Conservation (phyloP, 2,797 vertebrate species). For the Melanotaenia parkinsoni region DNA sequence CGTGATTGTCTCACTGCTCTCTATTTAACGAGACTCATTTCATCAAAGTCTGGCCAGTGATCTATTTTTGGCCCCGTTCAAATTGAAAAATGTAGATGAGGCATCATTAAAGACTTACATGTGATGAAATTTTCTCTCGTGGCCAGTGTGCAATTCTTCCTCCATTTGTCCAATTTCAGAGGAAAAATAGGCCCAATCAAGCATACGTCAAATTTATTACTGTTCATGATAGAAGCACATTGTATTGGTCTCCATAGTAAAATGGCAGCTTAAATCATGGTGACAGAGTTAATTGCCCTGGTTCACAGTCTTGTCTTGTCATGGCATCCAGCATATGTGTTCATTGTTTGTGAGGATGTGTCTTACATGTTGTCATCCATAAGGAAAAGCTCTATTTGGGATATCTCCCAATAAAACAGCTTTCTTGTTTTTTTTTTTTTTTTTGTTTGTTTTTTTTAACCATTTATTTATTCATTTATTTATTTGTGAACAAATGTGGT, state of each 20-base stretch:
- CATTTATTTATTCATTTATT: background rate
- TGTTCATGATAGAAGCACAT: slow-evolving; percentile 31
- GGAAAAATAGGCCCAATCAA: slow-evolving; percentile 63
- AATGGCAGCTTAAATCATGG: slow-evolving; percentile 52
- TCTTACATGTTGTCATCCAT: background rate
- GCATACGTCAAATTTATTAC: slow-evolving; percentile 63
- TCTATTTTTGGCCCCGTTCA: slow-evolving; percentile 68
- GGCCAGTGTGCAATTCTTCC: slow-evolving; percentile 55
- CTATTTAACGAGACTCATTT: slow-evolving; percentile 55
- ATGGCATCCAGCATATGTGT: background rate
- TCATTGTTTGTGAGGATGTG: slow-evolving; percentile 31
- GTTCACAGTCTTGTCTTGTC: slow-evolving; percentile 14
- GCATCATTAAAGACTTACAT: slow-evolving; percentile 71
- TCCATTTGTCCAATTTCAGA: slow-evolving; percentile 71
- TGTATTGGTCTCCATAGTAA: slow-evolving; percentile 37
- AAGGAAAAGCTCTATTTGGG: background rate
- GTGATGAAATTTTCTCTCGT: slow-evolving; percentile 63
- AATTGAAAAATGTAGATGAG: slow-evolving; percentile 79
- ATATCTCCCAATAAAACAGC: background rate
- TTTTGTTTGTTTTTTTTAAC: background rate
- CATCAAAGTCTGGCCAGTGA: slow-evolving; percentile 40
- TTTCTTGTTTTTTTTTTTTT: too few relatives aligned
- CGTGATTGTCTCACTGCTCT: slow-evolving; percentile 36
- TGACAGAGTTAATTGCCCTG: slow-evolving; percentile 30
- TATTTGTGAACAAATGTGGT: background rate